A percentile compares a stretch with the other conserved stretches of the same genome.
These are phyloP conservation scores for Heliconius ethilla DNA, from an alignment of 2,888 invertebrate species.

Conservation along the genomic window DNA sequence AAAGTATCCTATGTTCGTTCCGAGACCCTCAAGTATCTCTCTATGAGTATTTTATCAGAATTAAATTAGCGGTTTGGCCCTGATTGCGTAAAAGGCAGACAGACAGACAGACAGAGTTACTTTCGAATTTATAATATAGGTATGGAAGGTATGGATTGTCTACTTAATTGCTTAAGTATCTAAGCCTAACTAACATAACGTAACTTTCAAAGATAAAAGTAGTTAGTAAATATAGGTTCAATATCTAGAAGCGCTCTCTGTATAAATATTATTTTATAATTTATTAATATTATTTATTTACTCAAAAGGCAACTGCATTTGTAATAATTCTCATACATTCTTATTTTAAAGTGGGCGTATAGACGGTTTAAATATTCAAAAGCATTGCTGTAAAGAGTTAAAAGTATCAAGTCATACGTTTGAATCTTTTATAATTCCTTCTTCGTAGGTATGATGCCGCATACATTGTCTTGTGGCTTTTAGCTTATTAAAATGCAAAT, in stretches of 20 bases:
- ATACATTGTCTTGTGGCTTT: background rate
- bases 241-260: background rate
- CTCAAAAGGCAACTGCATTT: background rate
- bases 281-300: background rate
- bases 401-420: constrained; percentile 20
- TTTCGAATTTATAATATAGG: too few relatives aligned
- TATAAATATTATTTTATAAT: too few relatives aligned
- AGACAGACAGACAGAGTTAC: too few relatives aligned
- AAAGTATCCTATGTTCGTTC: too few relatives aligned
- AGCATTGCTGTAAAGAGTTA: constrained; percentile 23
- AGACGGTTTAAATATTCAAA: constrained; percentile 24
- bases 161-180: background rate
- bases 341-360: constrained; percentile 3
- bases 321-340: constrained; percentile 4
- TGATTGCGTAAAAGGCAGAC: too few relatives aligned
- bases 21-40: too few relatives aligned
- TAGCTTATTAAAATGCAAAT: background rate
- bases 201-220: background rate
- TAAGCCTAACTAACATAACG: background rate
- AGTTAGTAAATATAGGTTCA: background rate
- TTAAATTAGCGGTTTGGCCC: too few relatives aligned
- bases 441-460: constrained; percentile 15
- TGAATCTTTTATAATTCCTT: constrained; percentile 36
- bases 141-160: too few relatives aligned
- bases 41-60: too few relatives aligned